These are phyloP conservation scores for Crambe crambe DNA, from an alignment of 37 sponge, comb jelly and placozoan genomes.

Conservation along the genomic window DNA sequence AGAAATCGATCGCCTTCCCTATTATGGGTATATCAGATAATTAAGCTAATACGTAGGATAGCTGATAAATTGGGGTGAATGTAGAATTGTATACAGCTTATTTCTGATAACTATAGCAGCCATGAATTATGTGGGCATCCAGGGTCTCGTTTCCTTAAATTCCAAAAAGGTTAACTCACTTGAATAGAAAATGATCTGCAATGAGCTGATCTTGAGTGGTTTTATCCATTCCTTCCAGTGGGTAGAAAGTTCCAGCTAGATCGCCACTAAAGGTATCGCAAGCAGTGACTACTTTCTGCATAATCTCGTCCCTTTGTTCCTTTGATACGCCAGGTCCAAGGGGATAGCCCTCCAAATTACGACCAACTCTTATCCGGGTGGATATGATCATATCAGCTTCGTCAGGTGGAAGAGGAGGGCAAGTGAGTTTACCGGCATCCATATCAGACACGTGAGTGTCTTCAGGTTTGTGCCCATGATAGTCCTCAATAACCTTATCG, in stretches of 20 bases:
- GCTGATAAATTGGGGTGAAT: too few species aligned
- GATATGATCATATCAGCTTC: conserved; percentile 49
- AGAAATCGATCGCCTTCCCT: conserved; percentile 54
- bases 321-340: conserved; percentile 66
- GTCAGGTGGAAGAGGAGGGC: conserved; percentile 54
- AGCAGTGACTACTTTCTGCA: conserved; percentile 49
- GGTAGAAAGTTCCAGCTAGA: conserved; percentile 73
- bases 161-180: background rate
- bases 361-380: conserved; percentile 71
- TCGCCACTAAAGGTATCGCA: conserved; percentile 54
- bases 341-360: conserved; percentile 63
- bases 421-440: conserved; percentile 62
- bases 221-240: conserved; percentile 71
- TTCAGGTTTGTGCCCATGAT: conserved; percentile 61
- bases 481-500: conserved; percentile 71
- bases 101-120: too few species aligned
- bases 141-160: too few species aligned
- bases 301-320: conserved; percentile 70
- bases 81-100: too few species aligned
- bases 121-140: too few species aligned
- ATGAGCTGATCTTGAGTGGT: conserved; percentile 68
- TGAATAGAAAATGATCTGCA: conserved; percentile 80
- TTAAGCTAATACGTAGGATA: too few species aligned
- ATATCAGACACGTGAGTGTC: conserved; percentile 78
- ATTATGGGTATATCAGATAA: background rate